Percentiles rank a stretch among this genome's conserved stretches.
Conservation (phyloP, 2,797 vertebrate genomes). For the Parauchenoglanis ngamensis region DNA sequence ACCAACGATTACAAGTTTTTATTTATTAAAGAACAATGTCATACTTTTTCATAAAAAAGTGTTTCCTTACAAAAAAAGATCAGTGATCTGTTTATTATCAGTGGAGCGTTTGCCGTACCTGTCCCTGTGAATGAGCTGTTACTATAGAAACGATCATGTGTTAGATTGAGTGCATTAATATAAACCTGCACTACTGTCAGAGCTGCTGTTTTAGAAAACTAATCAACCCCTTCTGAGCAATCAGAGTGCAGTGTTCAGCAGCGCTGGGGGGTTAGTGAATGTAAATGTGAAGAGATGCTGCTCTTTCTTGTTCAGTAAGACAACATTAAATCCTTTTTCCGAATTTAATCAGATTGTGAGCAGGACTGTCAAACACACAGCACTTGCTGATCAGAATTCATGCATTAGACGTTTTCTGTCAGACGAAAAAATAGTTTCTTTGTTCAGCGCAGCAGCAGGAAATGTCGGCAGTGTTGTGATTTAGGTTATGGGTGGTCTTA, state of each 20-base stretch:
- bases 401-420: not conserved
- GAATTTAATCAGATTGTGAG: not conserved
- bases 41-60: too few relatives aligned
- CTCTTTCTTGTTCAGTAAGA: not conserved
- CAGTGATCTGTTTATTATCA: not conserved
- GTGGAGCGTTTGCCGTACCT: not conserved
- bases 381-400: not conserved
- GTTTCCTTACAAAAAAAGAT: too few relatives aligned
- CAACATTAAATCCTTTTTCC: not conserved
- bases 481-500: constrained; percentile 7
- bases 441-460: not conserved
- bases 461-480: not conserved
- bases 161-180: not conserved
- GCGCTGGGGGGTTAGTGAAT: not conserved
- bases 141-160: not conserved
- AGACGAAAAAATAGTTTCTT: not conserved
- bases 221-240: not conserved
- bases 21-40: too few relatives aligned
- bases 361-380: not conserved
- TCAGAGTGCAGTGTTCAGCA: not conserved
- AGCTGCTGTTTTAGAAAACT: not conserved
- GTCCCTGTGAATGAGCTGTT: not conserved
- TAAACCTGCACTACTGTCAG: not conserved
- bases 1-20: not conserved
- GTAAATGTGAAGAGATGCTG: not conserved